Conservation (phyloP, 2,113 vertebrate genomes). For the Brachyhypopomus occidentalis region DNA sequence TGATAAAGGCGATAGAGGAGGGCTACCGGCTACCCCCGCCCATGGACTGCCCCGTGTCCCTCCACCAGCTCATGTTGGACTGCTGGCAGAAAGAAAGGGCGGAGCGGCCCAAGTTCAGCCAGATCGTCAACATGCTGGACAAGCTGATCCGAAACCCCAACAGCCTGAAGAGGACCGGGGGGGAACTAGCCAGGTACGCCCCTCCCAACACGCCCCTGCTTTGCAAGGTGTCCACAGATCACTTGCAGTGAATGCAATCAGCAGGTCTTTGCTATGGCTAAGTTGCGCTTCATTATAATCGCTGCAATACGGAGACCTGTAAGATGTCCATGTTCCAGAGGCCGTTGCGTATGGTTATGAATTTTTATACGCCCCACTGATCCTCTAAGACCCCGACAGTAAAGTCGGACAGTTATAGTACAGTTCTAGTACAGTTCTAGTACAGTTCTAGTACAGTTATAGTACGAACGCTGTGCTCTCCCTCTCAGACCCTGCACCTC, state of each 20-base stretch:
- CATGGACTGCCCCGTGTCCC: slow-evolving; percentile 94
- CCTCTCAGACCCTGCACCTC: slow-evolving; percentile 82
- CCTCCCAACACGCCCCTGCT: too few species aligned
- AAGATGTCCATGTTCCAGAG: slow-evolving; percentile 36
- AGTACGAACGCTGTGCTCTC: too few species aligned
- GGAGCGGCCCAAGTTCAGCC: slow-evolving; percentile 93
- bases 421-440: too few species aligned
- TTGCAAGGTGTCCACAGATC: too few species aligned
- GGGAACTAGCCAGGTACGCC: slow-evolving; percentile 83
- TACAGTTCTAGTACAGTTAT: too few species aligned
- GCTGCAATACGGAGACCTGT: slow-evolving; percentile 4
- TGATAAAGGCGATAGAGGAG: slow-evolving; percentile 97
- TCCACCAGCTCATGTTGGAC: slow-evolving; percentile 96
- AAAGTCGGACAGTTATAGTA: slow-evolving; percentile 37
- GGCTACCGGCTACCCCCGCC: slow-evolving; percentile 94
- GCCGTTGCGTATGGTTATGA: slow-evolving; percentile 30
- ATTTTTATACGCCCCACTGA: slow-evolving; percentile 30
- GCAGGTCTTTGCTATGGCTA: slow-evolving; percentile 8
- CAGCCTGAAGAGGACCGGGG: slow-evolving; percentile 91
- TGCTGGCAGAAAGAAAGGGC: slow-evolving; percentile 95
- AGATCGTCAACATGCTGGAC: slow-evolving; percentile 98
- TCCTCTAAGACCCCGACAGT: slow-evolving; percentile 10
- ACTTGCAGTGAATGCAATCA: neutral
- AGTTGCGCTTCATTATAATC: neutral
- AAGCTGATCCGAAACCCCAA: slow-evolving; percentile 97